Evolutionary conservation across 2,113 vertebrate genomes (phyloP).

Genomic region (Pedionomus torquatus): DNA sequence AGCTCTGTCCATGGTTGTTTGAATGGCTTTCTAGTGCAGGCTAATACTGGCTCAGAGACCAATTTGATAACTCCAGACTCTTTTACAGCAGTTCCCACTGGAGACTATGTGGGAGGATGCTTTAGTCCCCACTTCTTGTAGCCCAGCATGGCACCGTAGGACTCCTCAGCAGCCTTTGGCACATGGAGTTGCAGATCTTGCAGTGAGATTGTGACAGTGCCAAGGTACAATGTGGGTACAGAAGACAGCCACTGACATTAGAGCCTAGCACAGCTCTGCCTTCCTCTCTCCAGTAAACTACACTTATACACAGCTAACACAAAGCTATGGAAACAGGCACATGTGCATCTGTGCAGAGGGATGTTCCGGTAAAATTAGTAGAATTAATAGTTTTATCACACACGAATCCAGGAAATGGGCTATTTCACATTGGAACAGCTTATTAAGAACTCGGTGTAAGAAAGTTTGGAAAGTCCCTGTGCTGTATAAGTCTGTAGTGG

Average conservation of each 20-base stretch:
- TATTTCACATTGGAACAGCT: background rate
- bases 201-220: background rate
- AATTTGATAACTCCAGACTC: rapidly evolving
- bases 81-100: background rate
- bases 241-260: background rate
- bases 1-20: background rate
- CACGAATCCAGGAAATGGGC: background rate
- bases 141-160: background rate
- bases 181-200: background rate
- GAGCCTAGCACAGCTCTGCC: background rate
- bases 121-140: background rate
- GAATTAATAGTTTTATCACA: background rate
- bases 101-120: background rate
- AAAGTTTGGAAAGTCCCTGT: background rate
- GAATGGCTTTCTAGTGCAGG: background rate
- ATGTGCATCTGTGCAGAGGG: background rate
- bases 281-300: background rate
- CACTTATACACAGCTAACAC: background rate
- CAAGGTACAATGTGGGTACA: background rate
- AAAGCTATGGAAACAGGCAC: background rate
- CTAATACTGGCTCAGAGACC: background rate
- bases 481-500: background rate
- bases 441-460: background rate
- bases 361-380: background rate
- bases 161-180: background rate